These are phyloP conservation scores for Nomada goodeniana DNA, from an alignment of 2,888 invertebrate genomes.

Conservation along the genomic window DNA sequence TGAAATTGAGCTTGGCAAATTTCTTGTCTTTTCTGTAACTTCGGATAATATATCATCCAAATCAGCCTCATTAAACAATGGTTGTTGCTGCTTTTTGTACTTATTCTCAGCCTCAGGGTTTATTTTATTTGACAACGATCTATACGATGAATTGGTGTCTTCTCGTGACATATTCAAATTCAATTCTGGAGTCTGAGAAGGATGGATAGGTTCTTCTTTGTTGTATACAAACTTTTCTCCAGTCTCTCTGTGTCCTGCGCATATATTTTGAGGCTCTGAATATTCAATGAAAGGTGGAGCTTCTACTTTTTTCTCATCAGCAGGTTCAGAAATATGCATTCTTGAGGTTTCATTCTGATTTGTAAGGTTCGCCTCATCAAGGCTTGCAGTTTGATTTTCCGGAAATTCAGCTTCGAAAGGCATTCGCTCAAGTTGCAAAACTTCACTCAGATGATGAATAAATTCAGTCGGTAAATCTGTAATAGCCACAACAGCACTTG, in stretches of 20 bases:
- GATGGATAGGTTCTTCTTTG: constrained; percentile 15
- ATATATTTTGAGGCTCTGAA: neutral
- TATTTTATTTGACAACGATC: constrained; percentile 4
- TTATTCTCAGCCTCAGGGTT: neutral
- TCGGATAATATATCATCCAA: constrained; percentile 77
- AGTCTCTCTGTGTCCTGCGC: neutral
- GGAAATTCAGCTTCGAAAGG: constrained; percentile 29
- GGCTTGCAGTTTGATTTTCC: neutral
- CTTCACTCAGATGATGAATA: constrained; percentile 87
- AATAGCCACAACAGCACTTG: constrained; percentile 86
- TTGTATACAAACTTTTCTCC: neutral
- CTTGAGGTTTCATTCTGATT: neutral
- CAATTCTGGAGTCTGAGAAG: constrained; percentile 3
- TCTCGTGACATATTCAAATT: constrained; percentile 25
- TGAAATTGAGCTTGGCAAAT: neutral
- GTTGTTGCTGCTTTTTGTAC: constrained; percentile 22
- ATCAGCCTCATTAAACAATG: constrained; percentile 59
- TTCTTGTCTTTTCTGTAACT: constrained; percentile 65
- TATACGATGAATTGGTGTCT: constrained; percentile 9
- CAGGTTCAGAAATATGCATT: neutral
- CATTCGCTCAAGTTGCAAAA: constrained; percentile 83
- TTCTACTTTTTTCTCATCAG: neutral
- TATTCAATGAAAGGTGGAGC: neutral
- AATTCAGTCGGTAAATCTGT: constrained; percentile 87
- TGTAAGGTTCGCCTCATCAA: neutral